phyloP scores from a whole-genome alignment of 2,797 vertebrate genomes.

The Miichthys miiuy region DNA sequence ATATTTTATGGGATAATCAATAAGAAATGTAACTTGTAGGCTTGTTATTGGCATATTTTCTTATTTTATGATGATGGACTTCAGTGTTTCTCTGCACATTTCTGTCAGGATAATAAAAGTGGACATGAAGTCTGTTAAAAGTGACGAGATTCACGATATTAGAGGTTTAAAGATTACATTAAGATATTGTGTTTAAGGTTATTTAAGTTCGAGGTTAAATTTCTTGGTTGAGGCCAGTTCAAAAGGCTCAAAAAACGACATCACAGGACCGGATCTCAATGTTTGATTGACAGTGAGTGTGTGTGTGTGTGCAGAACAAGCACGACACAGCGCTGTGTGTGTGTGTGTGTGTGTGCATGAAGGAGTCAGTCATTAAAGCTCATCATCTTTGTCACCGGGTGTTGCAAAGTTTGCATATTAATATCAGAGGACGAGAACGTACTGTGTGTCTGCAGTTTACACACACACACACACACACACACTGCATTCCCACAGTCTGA shows the following conservation, averaged over 20 bases:
- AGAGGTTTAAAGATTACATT: neutral
- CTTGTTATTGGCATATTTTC: neutral
- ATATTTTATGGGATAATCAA: neutral
- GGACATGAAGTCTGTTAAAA: neutral
- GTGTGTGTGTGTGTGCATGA: no score
- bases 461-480: slow-evolving; percentile 29
- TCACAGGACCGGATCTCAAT: neutral
- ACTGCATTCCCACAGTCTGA: slow-evolving; percentile 18
- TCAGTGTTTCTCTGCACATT: neutral
- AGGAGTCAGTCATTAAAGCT: no score
- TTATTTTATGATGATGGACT: neutral
- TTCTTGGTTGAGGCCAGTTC: neutral
- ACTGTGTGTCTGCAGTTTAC: neutral
- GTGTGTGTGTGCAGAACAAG: slow-evolving; percentile 11
- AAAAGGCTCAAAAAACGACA: neutral
- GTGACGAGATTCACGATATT: neutral
- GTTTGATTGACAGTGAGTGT: neutral
- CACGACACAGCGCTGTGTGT: neutral
- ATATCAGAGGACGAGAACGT: no score
- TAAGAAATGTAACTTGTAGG: neutral
- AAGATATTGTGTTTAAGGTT: neutral
- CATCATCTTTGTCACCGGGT: no score
- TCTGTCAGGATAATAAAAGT: neutral
- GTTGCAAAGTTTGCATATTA: neutral
- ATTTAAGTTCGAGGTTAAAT: neutral